A percentile compares a stretch with the other conserved stretches of the same genome.
Conservation (phyloP, 2,113 vertebrate genomes). For the Rhizomys pruinosus region DNA sequence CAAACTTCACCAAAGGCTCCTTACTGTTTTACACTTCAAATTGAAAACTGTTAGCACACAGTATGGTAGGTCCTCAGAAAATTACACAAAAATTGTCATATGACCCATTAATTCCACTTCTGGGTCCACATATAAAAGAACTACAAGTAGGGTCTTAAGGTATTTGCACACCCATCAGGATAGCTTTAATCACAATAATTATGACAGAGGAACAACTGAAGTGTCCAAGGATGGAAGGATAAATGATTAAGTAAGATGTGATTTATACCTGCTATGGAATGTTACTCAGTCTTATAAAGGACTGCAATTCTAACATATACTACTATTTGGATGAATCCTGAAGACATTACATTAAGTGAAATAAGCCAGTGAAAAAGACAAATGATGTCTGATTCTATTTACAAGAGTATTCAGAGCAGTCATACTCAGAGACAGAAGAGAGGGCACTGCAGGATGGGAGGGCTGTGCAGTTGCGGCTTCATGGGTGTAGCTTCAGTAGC, state of each 20-base stretch:
- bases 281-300: background rate
- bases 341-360: background rate
- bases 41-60: background rate
- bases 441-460: background rate
- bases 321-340: background rate
- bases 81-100: background rate
- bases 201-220: background rate
- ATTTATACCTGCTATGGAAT: background rate
- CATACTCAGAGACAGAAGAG: background rate
- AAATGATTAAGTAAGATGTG: background rate
- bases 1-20: constrained; percentile 22
- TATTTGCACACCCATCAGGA: background rate
- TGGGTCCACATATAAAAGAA: background rate
- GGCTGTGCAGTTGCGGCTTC: background rate
- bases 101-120: background rate
- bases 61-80: background rate
- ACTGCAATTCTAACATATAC: background rate
- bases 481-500: background rate
- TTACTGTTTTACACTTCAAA: constrained; percentile 19
- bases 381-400: background rate
- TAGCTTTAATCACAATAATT: background rate
- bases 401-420: background rate
- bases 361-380: background rate
- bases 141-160: background rate
- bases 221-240: too few species aligned